Conservation (phyloP, 2,888 invertebrate species). For the Aphodius sticticus region DNA sequence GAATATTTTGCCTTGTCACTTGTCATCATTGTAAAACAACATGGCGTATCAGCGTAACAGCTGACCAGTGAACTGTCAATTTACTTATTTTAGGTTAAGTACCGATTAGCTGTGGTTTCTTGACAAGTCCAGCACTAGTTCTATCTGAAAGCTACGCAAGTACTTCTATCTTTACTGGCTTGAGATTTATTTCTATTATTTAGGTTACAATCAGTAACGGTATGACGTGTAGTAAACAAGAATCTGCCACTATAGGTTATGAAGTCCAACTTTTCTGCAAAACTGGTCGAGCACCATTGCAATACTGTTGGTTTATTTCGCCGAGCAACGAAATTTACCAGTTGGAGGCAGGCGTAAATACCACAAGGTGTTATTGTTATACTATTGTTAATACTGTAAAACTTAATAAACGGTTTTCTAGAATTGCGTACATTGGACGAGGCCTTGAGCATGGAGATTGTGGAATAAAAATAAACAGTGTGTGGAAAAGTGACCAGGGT, state of each 20-base stretch:
- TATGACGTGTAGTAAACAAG: conserved; percentile 20
- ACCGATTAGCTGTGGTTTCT: no score
- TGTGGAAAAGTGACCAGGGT: conserved; percentile 37
- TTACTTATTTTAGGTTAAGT: no score
- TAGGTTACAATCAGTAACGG: conserved; percentile 6
- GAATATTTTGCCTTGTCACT: no score
- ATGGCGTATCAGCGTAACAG: no score
- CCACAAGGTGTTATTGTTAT: conserved; percentile 22
- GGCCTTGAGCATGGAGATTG: conserved; percentile 45
- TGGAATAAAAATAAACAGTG: conserved; percentile 38
- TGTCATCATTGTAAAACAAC: no score
- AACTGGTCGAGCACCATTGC: conserved; percentile 22
- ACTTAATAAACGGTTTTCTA: conserved; percentile 10
- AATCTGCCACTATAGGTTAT: conserved; percentile 25
- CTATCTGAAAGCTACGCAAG: no score
- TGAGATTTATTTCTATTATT: background rate
- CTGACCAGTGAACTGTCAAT: no score
- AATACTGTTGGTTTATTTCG: conserved; percentile 36
- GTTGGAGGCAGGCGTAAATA: conserved; percentile 19
- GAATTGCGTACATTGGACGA: conserved; percentile 40
- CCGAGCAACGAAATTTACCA: conserved; percentile 31
- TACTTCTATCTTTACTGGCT: no score
- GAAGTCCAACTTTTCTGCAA: conserved; percentile 29
- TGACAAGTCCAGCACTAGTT: no score
- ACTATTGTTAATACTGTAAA: background rate